Evolutionary conservation across 1,140 invertebrate species (phyloP).

Genomic region (Meloidogyne floridensis): DNA sequence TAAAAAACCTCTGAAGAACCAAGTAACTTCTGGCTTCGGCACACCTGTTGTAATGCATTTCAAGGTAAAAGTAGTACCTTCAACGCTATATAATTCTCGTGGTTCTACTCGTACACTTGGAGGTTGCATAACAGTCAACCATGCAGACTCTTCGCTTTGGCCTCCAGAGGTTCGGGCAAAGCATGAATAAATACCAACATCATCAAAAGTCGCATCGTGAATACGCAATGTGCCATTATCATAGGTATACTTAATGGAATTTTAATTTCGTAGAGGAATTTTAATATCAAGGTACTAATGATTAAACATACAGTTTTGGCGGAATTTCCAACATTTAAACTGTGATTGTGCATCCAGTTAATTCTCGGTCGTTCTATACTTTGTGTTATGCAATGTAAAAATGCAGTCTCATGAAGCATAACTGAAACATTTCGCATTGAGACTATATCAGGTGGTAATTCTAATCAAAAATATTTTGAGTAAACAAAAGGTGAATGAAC

Average conservation of each 20-base stretch:
- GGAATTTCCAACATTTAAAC: constrained; percentile 46
- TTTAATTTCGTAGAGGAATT: neutral
- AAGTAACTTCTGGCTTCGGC: constrained; percentile 52
- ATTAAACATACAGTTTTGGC: constrained; percentile 41
- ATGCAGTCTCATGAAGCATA: constrained; percentile 66
- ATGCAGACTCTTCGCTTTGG: constrained; percentile 47
- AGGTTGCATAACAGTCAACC: constrained; percentile 44
- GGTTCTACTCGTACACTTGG: constrained; percentile 52
- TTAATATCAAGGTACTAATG: neutral
- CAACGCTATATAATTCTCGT: constrained; percentile 46
- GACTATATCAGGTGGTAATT: constrained; percentile 69
- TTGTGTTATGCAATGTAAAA: constrained; percentile 68
- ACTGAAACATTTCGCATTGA: constrained; percentile 67
- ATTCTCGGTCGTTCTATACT: constrained; percentile 68
- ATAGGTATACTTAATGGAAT: constrained; percentile 38
- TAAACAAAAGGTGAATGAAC: constrained; percentile 40
- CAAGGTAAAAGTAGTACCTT: constrained; percentile 45
- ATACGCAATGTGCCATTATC: constrained; percentile 62
- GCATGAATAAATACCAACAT: constrained; percentile 53
- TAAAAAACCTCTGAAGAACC: constrained; percentile 53
- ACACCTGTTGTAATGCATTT: constrained; percentile 48
- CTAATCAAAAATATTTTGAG: constrained; percentile 57
- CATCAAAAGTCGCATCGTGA: constrained; percentile 38
- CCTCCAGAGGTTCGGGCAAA: constrained; percentile 56
- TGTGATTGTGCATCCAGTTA: constrained; percentile 67